phyloP scores from a whole-genome alignment of 2,888 invertebrate genomes.

The Trachelus iudaicus region DNA sequence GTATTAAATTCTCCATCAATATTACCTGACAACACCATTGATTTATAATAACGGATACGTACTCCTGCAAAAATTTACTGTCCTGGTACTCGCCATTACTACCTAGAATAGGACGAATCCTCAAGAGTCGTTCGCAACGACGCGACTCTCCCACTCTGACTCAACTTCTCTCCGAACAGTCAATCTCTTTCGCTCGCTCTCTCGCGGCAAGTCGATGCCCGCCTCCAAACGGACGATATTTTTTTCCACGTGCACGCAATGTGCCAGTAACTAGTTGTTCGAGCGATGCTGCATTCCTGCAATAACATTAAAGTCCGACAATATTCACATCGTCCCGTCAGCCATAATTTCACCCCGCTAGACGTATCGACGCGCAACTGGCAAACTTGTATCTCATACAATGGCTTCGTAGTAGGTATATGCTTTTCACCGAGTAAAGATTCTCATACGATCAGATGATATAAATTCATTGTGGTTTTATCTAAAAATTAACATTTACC shows the following conservation, averaged over 20 bases:
- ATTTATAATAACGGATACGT: neutral
- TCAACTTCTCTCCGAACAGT: neutral
- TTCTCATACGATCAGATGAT: neutral
- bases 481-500: neutral
- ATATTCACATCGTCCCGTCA: constrained; percentile 32
- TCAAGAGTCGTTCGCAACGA: neutral
- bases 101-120: neutral
- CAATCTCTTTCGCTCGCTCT: neutral
- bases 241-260: neutral
- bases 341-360: constrained; percentile 30
- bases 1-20: neutral
- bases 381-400: neutral
- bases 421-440: neutral
- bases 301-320: constrained; percentile 28
- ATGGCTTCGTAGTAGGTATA: neutral
- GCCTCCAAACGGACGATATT: neutral
- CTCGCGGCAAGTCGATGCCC: neutral
- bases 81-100: neutral
- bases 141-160: neutral
- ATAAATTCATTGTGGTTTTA: neutral
- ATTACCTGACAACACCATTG: neutral
- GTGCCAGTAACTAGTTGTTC: constrained; percentile 28
- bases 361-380: constrained; percentile 30
- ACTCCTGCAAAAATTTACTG: neutral
- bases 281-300: constrained; percentile 33